phyloP scores from a whole-genome alignment of 1,140 invertebrate species.

The Euura saliciscinereae region DNA sequence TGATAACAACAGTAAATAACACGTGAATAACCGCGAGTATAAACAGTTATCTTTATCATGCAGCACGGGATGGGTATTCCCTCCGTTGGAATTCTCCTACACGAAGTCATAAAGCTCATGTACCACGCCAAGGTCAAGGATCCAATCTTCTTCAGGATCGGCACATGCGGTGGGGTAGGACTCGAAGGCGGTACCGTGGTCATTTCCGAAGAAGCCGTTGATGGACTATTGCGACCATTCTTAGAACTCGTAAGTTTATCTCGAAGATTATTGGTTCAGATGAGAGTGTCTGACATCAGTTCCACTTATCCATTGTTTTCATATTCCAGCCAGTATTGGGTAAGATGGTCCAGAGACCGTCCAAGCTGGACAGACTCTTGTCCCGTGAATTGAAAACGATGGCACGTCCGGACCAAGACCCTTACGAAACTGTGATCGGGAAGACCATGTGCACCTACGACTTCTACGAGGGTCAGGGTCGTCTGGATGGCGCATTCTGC shows the following conservation, averaged over 20 bases:
- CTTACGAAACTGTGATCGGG: constrained; percentile 85
- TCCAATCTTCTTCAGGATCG: constrained; percentile 90
- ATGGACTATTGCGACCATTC: constrained; percentile 76
- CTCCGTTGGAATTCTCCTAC: constrained; percentile 88
- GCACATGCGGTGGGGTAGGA: constrained; percentile 92
- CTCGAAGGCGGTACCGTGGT: constrained; percentile 87
- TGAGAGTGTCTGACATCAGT: neutral
- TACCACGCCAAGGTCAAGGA: constrained; percentile 88
- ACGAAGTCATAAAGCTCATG: constrained; percentile 93
- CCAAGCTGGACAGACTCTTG: constrained; percentile 82
- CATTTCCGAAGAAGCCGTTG: constrained; percentile 85
- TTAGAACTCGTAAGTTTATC: constrained; percentile 67
- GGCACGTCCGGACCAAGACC: constrained; percentile 73
- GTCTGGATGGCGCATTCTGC: constrained; percentile 96
- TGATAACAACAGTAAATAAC: no score
- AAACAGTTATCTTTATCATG: constrained; percentile 14
- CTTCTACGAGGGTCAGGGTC: constrained; percentile 96
- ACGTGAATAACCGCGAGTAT: no score
- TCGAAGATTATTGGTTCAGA: constrained; percentile 4
- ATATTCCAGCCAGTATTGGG: constrained; percentile 83
- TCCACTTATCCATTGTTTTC: constrained; percentile 14
- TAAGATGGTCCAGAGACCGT: constrained; percentile 79
- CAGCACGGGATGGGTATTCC: constrained; percentile 95
- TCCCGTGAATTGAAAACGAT: constrained; percentile 78
- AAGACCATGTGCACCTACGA: constrained; percentile 96